Evolutionary conservation across 2,888 invertebrate species (phyloP).

Genomic region (Pinctada fucata): DNA sequence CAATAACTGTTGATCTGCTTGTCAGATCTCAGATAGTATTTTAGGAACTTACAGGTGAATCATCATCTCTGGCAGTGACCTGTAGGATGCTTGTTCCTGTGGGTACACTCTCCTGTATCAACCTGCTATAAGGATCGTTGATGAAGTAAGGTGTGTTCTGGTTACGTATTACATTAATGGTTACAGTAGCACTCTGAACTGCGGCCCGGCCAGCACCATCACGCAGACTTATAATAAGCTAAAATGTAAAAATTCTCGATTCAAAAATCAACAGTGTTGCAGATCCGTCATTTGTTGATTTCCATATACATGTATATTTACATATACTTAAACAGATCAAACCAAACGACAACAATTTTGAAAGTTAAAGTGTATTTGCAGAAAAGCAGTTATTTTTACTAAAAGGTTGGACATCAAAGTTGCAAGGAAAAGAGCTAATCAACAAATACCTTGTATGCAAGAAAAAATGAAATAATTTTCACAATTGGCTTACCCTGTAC

Average conservation of each 20-base stretch:
- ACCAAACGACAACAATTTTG: no score
- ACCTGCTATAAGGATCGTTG: conserved; percentile 38
- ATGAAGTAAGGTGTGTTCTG: conserved; percentile 57
- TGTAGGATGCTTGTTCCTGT: conserved; percentile 34
- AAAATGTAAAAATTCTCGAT: conserved; percentile 18
- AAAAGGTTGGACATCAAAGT: not conserved
- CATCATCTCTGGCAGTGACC: conserved; percentile 53
- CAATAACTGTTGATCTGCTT: no score
- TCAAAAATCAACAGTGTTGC: no score
- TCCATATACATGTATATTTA: no score
- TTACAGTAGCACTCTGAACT: conserved; percentile 54
- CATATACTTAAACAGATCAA: no score
- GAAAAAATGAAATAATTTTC: not conserved
- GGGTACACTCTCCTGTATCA: conserved; percentile 42
- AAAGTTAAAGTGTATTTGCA: no score
- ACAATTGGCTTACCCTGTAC: conserved; percentile 39
- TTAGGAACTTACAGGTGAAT: conserved; percentile 26
- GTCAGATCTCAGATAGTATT: no score
- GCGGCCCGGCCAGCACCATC: conserved; percentile 54
- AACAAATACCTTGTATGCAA: not conserved
- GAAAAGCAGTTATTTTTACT: not conserved
- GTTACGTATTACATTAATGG: conserved; percentile 60
- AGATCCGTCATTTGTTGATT: no score
- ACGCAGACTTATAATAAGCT: conserved; percentile 51
- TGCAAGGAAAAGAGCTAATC: not conserved